Percentiles rank a stretch among this genome's conserved stretches.
These are phyloP conservation scores for Cartodere bifasciata DNA, from an alignment of 2,888 invertebrate genomes.

Conservation along the genomic window DNA sequence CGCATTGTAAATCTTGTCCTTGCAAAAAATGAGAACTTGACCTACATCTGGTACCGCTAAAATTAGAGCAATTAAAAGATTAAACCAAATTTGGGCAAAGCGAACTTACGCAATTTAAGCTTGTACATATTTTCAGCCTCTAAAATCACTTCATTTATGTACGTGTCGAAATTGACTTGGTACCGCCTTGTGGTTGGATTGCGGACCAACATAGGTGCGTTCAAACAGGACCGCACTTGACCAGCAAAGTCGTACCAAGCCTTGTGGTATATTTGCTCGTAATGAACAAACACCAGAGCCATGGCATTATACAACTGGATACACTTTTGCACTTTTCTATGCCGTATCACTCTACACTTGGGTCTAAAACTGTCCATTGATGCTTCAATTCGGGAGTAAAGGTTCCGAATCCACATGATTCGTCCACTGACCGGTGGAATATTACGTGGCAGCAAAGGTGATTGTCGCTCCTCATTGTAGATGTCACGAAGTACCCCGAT, in stretches of 20 bases:
- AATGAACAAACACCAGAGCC: slow-evolving; percentile 67
- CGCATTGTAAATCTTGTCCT: slow-evolving; percentile 51
- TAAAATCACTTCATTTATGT: slow-evolving; percentile 56
- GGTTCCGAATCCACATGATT: slow-evolving; percentile 71
- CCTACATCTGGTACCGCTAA: slow-evolving; percentile 64
- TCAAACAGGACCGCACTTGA: slow-evolving; percentile 54
- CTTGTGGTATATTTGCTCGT: slow-evolving; percentile 69
- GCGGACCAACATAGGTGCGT: slow-evolving; percentile 56
- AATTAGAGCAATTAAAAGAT: no score
- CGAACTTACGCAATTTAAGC: slow-evolving; percentile 46
- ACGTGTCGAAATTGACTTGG: slow-evolving; percentile 59
- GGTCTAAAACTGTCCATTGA: slow-evolving; percentile 56
- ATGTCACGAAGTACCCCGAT: slow-evolving; percentile 58
- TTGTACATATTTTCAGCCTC: slow-evolving; percentile 76
- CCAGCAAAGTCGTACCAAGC: slow-evolving; percentile 69
- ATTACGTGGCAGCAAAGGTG: slow-evolving; percentile 59
- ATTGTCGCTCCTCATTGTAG: slow-evolving; percentile 65
- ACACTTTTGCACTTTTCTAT: slow-evolving; percentile 57
- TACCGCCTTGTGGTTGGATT: slow-evolving; percentile 53
- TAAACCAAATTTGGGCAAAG: background rate
- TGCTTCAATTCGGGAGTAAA: slow-evolving; percentile 55
- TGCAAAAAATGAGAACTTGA: slow-evolving; percentile 60
- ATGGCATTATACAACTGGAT: slow-evolving; percentile 70
- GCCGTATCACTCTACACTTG: slow-evolving; percentile 37
- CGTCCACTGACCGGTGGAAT: slow-evolving; percentile 71